These are phyloP conservation scores for Drosophila maculinotata DNA, from an alignment of 2,888 invertebrate species.

Conservation along the genomic window DNA sequence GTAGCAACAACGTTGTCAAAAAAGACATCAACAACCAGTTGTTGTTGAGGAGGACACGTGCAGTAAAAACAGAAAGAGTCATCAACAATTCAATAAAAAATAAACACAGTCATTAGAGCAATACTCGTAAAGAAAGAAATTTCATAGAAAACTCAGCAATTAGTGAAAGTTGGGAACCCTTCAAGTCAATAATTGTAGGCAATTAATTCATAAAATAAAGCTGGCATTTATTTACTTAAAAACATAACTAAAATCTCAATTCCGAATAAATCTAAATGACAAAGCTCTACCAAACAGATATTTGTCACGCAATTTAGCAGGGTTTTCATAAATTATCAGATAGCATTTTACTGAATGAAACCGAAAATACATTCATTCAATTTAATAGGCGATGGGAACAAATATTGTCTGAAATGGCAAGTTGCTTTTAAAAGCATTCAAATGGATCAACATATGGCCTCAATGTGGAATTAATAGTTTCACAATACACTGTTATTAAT, in stretches of 20 bases:
- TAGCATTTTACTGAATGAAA: slow-evolving; percentile 6
- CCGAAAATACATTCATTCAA: not conserved
- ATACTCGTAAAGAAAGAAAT: no score
- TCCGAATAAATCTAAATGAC: not conserved
- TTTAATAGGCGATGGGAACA: slow-evolving; percentile 18
- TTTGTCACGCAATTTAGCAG: not conserved
- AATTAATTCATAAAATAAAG: no score
- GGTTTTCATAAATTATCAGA: not conserved
- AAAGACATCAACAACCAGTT: slow-evolving; percentile 48
- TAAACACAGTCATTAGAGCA: no score
- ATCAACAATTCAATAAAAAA: slow-evolving; percentile 1
- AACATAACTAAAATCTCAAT: not conserved
- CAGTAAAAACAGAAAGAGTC: slow-evolving; percentile 17
- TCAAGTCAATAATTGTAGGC: no score
- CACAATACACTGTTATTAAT: slow-evolving; percentile 5
- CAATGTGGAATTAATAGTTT: slow-evolving; percentile 12
- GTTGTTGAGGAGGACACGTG: slow-evolving; percentile 54
- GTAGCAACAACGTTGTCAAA: slow-evolving; percentile 45
- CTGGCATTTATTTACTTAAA: not conserved
- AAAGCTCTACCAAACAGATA: not conserved
- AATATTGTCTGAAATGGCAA: not conserved
- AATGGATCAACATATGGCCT: slow-evolving; percentile 16
- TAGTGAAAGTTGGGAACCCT: no score
- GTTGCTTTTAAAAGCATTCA: slow-evolving; percentile 23
- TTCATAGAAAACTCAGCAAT: no score